Conservation (phyloP, 2,113 vertebrate genomes). For the Grammomys dolichurus region DNA sequence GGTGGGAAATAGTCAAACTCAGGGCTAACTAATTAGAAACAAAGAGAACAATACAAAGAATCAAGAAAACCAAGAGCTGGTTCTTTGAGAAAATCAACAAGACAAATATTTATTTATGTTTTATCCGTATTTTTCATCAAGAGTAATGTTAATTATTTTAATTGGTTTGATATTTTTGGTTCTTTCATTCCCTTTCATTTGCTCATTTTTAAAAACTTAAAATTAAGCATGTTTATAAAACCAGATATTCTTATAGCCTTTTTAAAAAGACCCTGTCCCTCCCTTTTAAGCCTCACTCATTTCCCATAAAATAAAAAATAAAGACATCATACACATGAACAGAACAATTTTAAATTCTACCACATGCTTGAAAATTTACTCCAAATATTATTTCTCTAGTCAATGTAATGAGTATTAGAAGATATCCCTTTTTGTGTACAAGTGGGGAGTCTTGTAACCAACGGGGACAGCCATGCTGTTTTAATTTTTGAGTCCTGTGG, state of each 20-base stretch:
- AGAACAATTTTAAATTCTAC: neutral
- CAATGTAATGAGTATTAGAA: neutral
- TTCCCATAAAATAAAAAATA: neutral
- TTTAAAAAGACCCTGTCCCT: neutral
- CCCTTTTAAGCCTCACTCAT: neutral
- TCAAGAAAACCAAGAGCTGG: no score
- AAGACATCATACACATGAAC: neutral
- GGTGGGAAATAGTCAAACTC: no score
- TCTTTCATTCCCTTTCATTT: slow-evolving; percentile 43
- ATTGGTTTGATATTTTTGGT: neutral
- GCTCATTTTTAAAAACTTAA: neutral
- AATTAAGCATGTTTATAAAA: neutral
- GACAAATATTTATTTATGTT: neutral
- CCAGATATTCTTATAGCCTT: slow-evolving; percentile 1
- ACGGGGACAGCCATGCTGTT: neutral
- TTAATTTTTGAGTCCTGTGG: neutral
- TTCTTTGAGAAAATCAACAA: no score
- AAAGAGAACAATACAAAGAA: no score
- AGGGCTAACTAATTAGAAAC: no score
- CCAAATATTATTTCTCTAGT: neutral
- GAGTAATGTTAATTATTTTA: neutral
- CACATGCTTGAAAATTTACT: neutral
- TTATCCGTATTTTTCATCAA: neutral
- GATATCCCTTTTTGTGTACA: neutral
- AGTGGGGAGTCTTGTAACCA: neutral